Base-by-base conservation (phyloP, 2,113 vertebrate species). In the Pipa parva region DNA sequence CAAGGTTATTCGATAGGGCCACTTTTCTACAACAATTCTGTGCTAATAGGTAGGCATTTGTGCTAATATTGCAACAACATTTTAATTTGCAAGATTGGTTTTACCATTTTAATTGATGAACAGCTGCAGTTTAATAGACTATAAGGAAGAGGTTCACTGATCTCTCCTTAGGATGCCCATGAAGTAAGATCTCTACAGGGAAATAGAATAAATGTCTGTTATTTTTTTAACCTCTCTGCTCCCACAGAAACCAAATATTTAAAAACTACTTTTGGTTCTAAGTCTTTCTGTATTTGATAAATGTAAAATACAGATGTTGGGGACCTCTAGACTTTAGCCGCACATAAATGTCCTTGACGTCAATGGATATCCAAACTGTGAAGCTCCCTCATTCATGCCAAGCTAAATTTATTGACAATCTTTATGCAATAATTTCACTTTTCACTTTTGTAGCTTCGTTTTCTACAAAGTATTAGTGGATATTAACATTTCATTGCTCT, bases 51-150 rank as follows among this genome's bases (percentile, higher is more conserved):
- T 49, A 51, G 39, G 39, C 75, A 80, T 82, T 79, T 78, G 73
- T 76, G 74, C 74, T 70, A 45, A 71, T 75, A 75, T 73, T 58
- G 29, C 51, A 39, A 73, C 79, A 78, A 77, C 75, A 52, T 76
- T 72, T 73, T 65, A 76, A 78, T 75, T 78, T 81, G 84, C 84
- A 74, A 81, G 80, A 63, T 78, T 69, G 74, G 75, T 79, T 79
- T 77, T 80, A 74, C 72, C 25, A 22, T 77, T 81, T 82, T 83
- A 74, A 78, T 73, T 78, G 81, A 80, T 67, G 80, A 80, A 79
- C 82, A 83, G 78, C 84, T 84, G 84, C 72, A 76, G 80, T 73
- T 71, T 80, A 79, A 86, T 78, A 76, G 82, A 74, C 84, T 79
- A 64, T 77, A 73, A 72, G 49, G 63, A 71, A 63, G 57, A 78